Evolutionary conservation across 2,113 vertebrate species (phyloP), one percentile per base, ranked within the genome.

Genomic region (Galeopterus variegatus): DNA sequence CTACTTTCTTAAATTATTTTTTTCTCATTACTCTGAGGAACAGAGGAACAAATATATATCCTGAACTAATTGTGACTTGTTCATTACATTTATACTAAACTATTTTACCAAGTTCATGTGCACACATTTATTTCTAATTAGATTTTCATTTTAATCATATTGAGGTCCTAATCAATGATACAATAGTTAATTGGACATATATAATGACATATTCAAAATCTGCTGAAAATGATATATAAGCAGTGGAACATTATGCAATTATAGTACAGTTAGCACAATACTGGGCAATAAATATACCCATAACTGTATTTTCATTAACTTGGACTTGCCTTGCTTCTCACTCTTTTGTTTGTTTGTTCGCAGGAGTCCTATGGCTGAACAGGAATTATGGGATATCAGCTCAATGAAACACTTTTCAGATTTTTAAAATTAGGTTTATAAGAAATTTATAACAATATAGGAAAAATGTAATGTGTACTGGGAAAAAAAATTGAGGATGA

Each of bases 71-170:
- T 76, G 26, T 88, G 52, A 45, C 11, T 86, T 84, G n/a, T 87
- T 93, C 48, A 87, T 88, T 90, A 84, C 6, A 67, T 81, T 92
- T 86, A 69, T 56, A 72, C 50, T 52, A 82, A 83, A 79, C 69
- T 80, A 95, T 94, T 93, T 93, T 94, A 65, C 76, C 6, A 88
- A 90, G 24, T 88, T n/a, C 83, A 24, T 45, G 31, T 79, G 12
- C 26, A 79, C 12, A 94, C 26, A 64, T 81, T 85, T 81, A 85
- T 41, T 92, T 85, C 79, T 89, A 91, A 95, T 88, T 94, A 65
- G 31, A 69, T 85, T 81, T 93, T 81, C n/a, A 81, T 83, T 95
- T 87, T 95, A 90, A 93, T 82, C 23, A 45, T 48, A 79, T 67
- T 87, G 50, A 65, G 6, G 12, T 48, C 7, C 15, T 21, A 65